These are phyloP conservation scores for Damaliscus lunatus DNA, from an alignment of 2,113 vertebrate species.

Conservation along the genomic window DNA sequence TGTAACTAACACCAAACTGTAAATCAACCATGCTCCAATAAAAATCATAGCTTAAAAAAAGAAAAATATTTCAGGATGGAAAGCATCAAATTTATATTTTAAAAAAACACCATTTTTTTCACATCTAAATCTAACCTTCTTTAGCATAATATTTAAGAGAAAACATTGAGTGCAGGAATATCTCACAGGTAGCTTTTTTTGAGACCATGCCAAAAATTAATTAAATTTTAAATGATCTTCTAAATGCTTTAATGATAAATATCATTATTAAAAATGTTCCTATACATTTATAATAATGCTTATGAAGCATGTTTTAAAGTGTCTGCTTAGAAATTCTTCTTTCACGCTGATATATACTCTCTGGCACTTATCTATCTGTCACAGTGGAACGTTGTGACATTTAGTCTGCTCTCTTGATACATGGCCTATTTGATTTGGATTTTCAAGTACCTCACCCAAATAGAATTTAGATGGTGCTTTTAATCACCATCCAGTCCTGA, in stretches of 20 bases:
- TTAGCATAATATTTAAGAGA: neutral
- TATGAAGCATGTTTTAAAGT: neutral
- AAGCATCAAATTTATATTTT: neutral
- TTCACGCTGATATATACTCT: neutral
- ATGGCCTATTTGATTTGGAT: neutral
- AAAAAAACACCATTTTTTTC: neutral
- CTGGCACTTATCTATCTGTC: neutral
- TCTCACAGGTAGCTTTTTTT: neutral
- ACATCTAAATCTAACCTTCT: neutral
- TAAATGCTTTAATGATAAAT: neutral
- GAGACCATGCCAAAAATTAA: neutral
- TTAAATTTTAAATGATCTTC: neutral
- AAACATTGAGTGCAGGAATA: neutral
- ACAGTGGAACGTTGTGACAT: neutral
- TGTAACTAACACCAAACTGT: neutral
- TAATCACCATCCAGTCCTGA: neutral
- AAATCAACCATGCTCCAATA: neutral
- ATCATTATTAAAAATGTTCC: neutral
- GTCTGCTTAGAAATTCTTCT: neutral
- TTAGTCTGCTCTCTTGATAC: conserved; percentile 15
- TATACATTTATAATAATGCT: neutral
- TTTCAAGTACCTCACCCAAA: neutral
- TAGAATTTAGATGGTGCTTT: conserved; percentile 22
- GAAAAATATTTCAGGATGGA: neutral
- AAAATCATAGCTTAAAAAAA: neutral